Percentiles rank a stretch among this genome's conserved stretches.
Conservation (phyloP, 1,140 invertebrate genomes). For the Chelonus insularis region DNA sequence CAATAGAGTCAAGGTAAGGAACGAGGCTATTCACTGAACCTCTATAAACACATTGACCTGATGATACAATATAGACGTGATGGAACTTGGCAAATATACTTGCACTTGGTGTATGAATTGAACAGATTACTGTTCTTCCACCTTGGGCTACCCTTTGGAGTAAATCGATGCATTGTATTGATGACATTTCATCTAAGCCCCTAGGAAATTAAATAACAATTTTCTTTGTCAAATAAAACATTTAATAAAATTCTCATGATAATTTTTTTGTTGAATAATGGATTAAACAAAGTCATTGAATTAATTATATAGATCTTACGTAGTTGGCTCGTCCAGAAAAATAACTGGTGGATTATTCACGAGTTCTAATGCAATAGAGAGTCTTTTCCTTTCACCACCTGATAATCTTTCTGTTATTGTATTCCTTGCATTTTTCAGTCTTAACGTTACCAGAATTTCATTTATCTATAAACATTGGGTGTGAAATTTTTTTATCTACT, state of each 20-base stretch:
- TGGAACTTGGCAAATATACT: slow-evolving; percentile 77
- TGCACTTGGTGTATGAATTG: slow-evolving; percentile 88
- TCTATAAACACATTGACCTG: slow-evolving; percentile 76
- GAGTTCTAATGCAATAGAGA: slow-evolving; percentile 90
- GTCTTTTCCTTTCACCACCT: slow-evolving; percentile 88
- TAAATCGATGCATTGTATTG: slow-evolving; percentile 73
- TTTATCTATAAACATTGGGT: slow-evolving; percentile 70
- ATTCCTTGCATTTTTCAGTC: slow-evolving; percentile 66
- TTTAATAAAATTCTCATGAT: slow-evolving; percentile 9
- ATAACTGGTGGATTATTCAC: slow-evolving; percentile 94
- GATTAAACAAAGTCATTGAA: slow-evolving; percentile 10
- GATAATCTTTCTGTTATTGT: slow-evolving; percentile 78
- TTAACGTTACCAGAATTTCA: slow-evolving; percentile 71
- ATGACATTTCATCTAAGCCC: slow-evolving; percentile 77
- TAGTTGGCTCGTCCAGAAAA: slow-evolving; percentile 82
- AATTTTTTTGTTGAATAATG: neutral
- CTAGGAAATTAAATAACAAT: slow-evolving; percentile 55
- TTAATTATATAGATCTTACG: slow-evolving; percentile 62
- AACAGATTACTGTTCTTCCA: slow-evolving; percentile 86
- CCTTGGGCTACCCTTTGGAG: slow-evolving; percentile 77
- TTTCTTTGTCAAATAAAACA: neutral
- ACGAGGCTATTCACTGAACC: slow-evolving; percentile 69
- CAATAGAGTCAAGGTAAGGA: slow-evolving; percentile 68
- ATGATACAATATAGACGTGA: slow-evolving; percentile 74
- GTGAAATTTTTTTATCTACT: too few relatives aligned